Conservation (phyloP, 2,113 vertebrate genomes). For the Smithornis capensis region DNA sequence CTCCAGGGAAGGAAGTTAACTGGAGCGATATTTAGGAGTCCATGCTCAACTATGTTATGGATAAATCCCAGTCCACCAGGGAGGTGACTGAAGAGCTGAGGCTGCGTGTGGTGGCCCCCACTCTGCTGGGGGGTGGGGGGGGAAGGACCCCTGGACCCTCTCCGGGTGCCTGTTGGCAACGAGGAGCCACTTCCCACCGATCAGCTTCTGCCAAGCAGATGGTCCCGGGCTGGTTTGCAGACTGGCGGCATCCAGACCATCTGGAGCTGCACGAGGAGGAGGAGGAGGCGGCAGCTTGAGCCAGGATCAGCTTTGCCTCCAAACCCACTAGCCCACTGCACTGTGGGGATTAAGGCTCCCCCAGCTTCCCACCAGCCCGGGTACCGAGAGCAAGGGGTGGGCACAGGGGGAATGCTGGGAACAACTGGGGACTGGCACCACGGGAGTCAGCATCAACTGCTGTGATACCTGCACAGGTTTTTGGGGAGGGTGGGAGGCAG, state of each 20-base stretch:
- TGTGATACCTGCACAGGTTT: background rate
- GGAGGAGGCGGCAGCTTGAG: constrained; percentile 21
- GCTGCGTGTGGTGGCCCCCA: background rate
- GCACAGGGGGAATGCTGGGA: background rate
- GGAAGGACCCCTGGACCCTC: background rate
- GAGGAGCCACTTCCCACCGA: background rate
- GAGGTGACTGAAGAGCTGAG: background rate
- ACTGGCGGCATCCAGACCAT: constrained; percentile 57
- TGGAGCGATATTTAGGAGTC: background rate
- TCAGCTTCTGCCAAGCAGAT: constrained; percentile 45
- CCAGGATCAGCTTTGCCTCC: constrained; percentile 48
- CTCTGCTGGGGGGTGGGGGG: background rate
- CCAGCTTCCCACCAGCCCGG: background rate
- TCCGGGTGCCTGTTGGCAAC: accelerated
- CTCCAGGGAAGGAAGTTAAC: background rate
- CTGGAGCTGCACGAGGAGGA: constrained; percentile 16
- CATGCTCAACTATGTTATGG: accelerated
- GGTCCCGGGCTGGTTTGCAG: constrained; percentile 36
- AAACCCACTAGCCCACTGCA: constrained; percentile 51
- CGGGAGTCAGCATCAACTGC: background rate
- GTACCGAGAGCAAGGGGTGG: background rate
- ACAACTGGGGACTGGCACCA: background rate
- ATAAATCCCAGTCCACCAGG: accelerated
- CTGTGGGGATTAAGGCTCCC: background rate
- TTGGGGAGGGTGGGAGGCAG: background rate